Base-by-base conservation (phyloP, 2,113 vertebrate species). In the Murina feae region DNA sequence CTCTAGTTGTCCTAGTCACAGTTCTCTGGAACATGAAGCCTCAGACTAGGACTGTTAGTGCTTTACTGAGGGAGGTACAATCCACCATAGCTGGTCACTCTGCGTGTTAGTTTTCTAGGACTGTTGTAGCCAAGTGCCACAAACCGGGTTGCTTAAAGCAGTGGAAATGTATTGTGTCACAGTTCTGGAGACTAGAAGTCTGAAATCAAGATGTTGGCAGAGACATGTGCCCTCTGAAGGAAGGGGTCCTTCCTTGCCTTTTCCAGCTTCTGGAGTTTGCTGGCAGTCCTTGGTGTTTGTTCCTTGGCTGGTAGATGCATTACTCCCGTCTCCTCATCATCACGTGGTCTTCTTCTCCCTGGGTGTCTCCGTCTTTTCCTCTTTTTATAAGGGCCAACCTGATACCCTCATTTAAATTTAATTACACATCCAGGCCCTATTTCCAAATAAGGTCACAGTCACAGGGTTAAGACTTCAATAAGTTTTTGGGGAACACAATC, bases 1-100 rank as follows among this genome's bases (percentile, higher is more conserved):
- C 80, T 90, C 60, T 44, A 23, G 66, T 69, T 74, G 49, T 89
- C 80, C 82, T 23, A 69, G 60, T 30, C 58, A 75, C 3, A 2
- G n/a, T 69, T 87, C 71, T 90, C 60, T 78, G 68, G 66, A 94
- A 89, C 76, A 85, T 3, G 44, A 94, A 82, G 90, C 65, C 30
- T 21, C 30, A 10, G 60, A 81, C 66, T 60, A 74, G 42, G 49
- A 69, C 49, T 66, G 21, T 58, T 47, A 37, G 75, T 30, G 37
- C 42, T 74, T 78, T 75, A n/a, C 30, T 60, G 66, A 58, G 71
- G 78, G 65, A 76, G 66, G 23, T 58, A 65, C 23, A 83, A 80
- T 23, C 71, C 42, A 55, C 39, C 55, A 69, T 37, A 86, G 82
- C 71, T 72, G 78, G 35, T 51, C 1, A 28, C 58, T 49, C 11